A percentile compares a stretch with the other conserved stretches of the same genome.
These are phyloP conservation scores for Grammomys dolichurus DNA, from an alignment of 2,113 vertebrate genomes.

Conservation along the genomic window DNA sequence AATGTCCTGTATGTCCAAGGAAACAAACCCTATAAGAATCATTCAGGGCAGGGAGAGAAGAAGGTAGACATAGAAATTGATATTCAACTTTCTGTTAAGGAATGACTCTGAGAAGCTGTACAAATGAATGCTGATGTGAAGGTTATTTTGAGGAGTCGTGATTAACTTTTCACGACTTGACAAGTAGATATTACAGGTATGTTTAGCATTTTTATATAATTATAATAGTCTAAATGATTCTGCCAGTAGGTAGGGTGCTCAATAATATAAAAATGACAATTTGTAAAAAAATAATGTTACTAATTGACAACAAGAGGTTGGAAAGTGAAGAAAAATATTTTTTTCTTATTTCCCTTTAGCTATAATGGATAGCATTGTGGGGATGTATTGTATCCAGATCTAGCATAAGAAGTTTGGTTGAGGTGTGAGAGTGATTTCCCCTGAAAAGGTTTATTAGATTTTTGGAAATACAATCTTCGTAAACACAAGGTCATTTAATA, in stretches of 20 bases:
- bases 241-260: neutral
- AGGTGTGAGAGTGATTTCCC: neutral
- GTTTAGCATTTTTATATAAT: neutral
- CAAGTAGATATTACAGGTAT: neutral
- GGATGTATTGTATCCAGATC: neutral
- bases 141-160: neutral
- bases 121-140: neutral
- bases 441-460: neutral
- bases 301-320: neutral
- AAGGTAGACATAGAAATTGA: neutral
- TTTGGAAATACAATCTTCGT: constrained; percentile 9
- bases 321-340: constrained; percentile 21
- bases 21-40: neutral
- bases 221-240: neutral
- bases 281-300: neutral
- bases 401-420: neutral
- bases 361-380: neutral
- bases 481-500: constrained; percentile 29
- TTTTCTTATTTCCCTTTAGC: neutral
- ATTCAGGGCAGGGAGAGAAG: neutral
- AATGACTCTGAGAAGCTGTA: neutral
- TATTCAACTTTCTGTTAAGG: neutral
- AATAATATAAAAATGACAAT: neutral
- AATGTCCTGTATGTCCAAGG: neutral
- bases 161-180: neutral